Conservation (phyloP, 2,113 vertebrate species). For the Nothoprocta pentlandii region DNA sequence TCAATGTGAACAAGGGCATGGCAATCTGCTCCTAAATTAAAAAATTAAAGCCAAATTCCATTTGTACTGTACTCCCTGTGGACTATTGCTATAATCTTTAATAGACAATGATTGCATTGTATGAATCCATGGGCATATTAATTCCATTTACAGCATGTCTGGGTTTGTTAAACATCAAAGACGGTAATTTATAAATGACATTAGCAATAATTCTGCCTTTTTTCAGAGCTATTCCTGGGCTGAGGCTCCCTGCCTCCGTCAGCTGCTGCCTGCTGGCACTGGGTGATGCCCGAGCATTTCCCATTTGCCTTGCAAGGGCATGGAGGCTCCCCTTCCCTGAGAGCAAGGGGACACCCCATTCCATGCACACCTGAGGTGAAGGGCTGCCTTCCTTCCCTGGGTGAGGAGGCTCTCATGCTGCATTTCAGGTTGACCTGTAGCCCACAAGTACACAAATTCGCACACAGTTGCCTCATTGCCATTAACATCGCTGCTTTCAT, state of each 20-base stretch:
- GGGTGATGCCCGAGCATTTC: accelerated
- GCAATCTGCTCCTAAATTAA: neutral
- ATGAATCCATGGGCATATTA: neutral
- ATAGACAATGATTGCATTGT: neutral
- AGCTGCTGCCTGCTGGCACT: neutral
- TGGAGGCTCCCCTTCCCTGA: neutral
- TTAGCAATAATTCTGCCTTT: neutral
- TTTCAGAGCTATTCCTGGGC: neutral
- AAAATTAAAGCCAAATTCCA: neutral
- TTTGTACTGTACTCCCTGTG: neutral
- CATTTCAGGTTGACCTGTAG: accelerated
- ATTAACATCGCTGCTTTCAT: neutral
- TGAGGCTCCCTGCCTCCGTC: neutral
- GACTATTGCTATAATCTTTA: neutral
- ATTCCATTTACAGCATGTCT: neutral
- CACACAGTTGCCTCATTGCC: accelerated
- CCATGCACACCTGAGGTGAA: neutral
- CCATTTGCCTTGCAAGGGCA: neutral
- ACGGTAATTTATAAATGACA: neutral
- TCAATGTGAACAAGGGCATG: constrained; percentile 6
- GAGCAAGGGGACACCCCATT: neutral
- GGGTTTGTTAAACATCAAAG: constrained; percentile 3
- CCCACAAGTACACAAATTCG: neutral
- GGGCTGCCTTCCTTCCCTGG: neutral
- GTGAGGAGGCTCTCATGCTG: neutral